Conservation (phyloP, 2,888 invertebrate genomes). For the Priocnemis perturbator region DNA sequence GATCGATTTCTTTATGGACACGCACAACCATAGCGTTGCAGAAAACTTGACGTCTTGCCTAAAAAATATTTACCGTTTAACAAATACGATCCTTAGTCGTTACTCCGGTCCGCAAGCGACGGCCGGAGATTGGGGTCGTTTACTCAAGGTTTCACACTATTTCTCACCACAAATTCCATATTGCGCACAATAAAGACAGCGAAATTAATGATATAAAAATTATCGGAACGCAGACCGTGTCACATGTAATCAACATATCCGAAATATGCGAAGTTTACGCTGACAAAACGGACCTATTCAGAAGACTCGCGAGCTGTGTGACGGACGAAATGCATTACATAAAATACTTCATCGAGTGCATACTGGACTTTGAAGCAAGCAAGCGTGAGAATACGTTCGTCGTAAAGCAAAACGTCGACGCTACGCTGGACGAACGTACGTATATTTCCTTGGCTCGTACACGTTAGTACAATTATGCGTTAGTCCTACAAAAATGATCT, state of each 20-base stretch:
- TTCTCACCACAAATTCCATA: not conserved
- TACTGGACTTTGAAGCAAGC: conserved; percentile 83
- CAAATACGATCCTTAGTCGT: conserved; percentile 55
- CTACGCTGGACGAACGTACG: conserved; percentile 84
- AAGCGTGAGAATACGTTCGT: conserved; percentile 82
- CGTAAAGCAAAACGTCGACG: conserved; percentile 85
- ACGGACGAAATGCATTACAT: conserved; percentile 78
- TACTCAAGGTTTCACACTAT: conserved; percentile 57
- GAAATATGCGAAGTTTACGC: conserved; percentile 58
- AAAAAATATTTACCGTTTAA: conserved; percentile 55
- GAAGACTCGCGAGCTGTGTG: conserved; percentile 69
- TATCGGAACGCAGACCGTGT: conserved; percentile 53
- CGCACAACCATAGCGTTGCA: conserved; percentile 80
- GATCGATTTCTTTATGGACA: conserved; percentile 81
- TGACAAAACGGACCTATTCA: conserved; percentile 50
- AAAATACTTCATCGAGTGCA: conserved; percentile 83
- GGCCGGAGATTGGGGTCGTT: conserved; percentile 62
- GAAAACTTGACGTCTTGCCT: conserved; percentile 73
- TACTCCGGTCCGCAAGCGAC: conserved; percentile 62
- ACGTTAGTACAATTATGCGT: no score
- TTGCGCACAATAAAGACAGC: not conserved
- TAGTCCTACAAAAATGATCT: no score
- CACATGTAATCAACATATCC: conserved; percentile 61
- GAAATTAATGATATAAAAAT: not conserved
- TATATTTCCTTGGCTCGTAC: not conserved